Percentiles rank a stretch among this genome's conserved stretches.
These are phyloP conservation scores for Pomacea canaliculata DNA, from an alignment of 2,888 invertebrate species.

Conservation along the genomic window DNA sequence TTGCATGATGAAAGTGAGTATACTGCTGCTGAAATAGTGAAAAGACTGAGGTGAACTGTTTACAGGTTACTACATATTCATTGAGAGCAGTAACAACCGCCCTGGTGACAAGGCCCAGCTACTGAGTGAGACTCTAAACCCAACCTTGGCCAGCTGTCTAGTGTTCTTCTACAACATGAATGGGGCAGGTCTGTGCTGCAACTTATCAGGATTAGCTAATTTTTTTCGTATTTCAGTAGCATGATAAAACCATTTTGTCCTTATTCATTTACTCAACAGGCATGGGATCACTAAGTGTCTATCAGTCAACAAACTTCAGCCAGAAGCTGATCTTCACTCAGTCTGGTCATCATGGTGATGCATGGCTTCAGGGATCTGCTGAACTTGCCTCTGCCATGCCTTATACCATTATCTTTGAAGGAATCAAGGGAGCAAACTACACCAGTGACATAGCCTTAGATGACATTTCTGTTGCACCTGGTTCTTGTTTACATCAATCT, in stretches of 20 bases:
- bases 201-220: too few species aligned
- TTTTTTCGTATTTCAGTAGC: too few species aligned
- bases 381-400: conserved; percentile 36
- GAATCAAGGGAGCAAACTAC: conserved; percentile 45
- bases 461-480: conserved; percentile 29
- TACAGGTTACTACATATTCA: conserved; percentile 58
- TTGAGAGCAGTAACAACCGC: conserved; percentile 46
- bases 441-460: conserved; percentile 51
- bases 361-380: conserved; percentile 49
- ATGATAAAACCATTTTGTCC: too few species aligned
- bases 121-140: conserved; percentile 40
- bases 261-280: conserved; percentile 31
- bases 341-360: conserved; percentile 49
- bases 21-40: too few species aligned
- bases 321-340: conserved; percentile 43
- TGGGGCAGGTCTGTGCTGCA: conserved; percentile 44
- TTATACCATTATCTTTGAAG: conserved; percentile 58
- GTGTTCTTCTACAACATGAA: conserved; percentile 65
- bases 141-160: conserved; percentile 58
- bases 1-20: too few species aligned
- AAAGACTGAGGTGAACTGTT: too few species aligned
- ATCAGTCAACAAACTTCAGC: conserved; percentile 30
- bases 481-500: conserved; percentile 45
- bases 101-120: conserved; percentile 55
- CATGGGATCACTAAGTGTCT: conserved; percentile 55